Evolutionary conservation across 2,797 vertebrate species (phyloP), one percentile per base, ranked within the genome.

Genomic region (Sebastes trivittatus): DNA sequence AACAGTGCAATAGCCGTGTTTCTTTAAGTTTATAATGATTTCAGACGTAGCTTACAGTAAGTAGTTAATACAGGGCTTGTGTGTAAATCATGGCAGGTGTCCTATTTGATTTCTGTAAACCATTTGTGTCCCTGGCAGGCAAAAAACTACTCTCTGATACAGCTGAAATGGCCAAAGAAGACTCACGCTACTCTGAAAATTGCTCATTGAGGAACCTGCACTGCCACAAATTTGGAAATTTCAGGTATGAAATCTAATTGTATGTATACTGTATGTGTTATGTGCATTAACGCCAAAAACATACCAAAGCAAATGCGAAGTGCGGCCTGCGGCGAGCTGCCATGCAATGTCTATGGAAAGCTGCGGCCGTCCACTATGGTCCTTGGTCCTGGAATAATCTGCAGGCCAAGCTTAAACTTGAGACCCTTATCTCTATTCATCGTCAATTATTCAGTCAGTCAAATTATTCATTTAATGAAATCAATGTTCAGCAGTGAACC

Each of bases 391-490:
- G 36, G 36, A 38, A 38, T 6, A 0, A 38, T 38, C 36, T 38
- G 36, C 34, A 5, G 34, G 34, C 34, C 4, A 36, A 36, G 34
- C 34, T 36, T 36, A 36, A 36, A 36, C 34, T 36, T 36, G 34
- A 36, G 11, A 36, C 34, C 34, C 34, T 36, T 36, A 36, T 36
- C 11, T 36, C 34, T 36, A 36, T 36, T 36, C 34, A 36, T 23
- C 5, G 30, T 67, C 1, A 38, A 58, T 49, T 59, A 60, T 23
- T 54, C 16, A 65, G 58, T 25, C 25, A 11, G n/a, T 69, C 11
- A 58, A 10, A 79, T 54, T 27, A 66, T 56, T 77, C 1, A 70
- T 61, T 74, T n/a, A 6, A 38, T 25, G 11, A 82, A 66, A 64
- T 55, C 81, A 11, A 23, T 36, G 5, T 84, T 61, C 20, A 70